Evolutionary conservation across 2,113 vertebrate species (phyloP).

Genomic region (Nesoenas mayeri): DNA sequence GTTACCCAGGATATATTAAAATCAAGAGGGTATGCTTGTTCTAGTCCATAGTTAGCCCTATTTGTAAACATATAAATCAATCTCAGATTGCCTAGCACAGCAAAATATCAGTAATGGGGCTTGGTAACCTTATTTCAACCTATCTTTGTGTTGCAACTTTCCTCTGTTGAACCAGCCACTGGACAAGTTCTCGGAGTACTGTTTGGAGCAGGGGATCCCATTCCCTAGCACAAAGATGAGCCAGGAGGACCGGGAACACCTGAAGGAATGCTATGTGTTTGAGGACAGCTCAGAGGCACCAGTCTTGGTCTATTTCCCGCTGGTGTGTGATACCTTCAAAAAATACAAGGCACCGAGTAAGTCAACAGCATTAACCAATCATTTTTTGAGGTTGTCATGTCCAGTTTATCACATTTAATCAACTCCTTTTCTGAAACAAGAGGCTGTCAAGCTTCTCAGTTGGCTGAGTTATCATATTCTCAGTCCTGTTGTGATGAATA

Average conservation of each 20-base stretch:
- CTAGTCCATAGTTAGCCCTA: not conserved
- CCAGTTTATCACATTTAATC: not conserved
- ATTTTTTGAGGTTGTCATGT: not conserved
- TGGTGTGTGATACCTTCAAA: constrained; percentile 77
- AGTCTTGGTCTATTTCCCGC: constrained; percentile 74
- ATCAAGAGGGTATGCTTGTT: not conserved
- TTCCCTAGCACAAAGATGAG: constrained; percentile 66
- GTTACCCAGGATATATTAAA: not conserved
- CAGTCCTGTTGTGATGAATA: not conserved
- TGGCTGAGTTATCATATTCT: not conserved
- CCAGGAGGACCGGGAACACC: constrained; percentile 44
- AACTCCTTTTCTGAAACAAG: not conserved
- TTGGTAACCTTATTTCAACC: not conserved
- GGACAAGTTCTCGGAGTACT: constrained; percentile 76
- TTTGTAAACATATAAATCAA: not conserved
- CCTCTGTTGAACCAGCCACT: constrained; percentile 60
- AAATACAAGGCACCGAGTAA: constrained; percentile 80
- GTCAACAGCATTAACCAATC: not conserved
- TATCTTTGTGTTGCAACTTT: not conserved
- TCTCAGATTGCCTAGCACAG: not conserved
- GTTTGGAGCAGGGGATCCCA: constrained; percentile 68
- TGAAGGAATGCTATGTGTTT: constrained; percentile 80
- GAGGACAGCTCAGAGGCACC: constrained; percentile 59
- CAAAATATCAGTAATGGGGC: not conserved
- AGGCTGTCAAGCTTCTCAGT: not conserved